phyloP scores from a whole-genome alignment of 2,888 invertebrate species.

The Linnaemya vulpina region DNA sequence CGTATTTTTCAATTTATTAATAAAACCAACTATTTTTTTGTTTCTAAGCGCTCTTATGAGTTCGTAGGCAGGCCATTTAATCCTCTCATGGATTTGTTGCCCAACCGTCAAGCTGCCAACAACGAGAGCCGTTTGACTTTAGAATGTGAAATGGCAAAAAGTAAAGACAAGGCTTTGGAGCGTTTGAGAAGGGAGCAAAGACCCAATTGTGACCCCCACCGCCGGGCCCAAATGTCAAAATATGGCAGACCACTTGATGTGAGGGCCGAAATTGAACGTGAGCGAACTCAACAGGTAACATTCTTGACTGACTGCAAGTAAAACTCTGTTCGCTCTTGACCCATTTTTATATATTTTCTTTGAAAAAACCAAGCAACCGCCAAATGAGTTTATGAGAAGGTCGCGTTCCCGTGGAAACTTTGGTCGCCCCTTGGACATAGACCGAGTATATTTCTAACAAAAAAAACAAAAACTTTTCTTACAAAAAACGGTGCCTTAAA shows the following conservation, averaged over 20 bases:
- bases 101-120: background rate
- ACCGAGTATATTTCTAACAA: background rate
- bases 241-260: background rate
- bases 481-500: background rate
- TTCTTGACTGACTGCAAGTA: background rate
- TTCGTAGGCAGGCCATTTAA: background rate
- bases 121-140: background rate
- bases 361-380: background rate
- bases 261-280: background rate
- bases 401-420: background rate
- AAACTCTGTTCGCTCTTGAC: too few species aligned
- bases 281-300: background rate
- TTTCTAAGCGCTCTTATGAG: background rate
- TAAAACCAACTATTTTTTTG: background rate
- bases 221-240: background rate
- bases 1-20: background rate
- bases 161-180: conserved; percentile 22
- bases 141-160: conserved; percentile 42
- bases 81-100: background rate
- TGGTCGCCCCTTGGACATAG: background rate
- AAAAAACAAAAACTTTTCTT: too few species aligned
- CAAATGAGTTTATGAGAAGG: background rate
- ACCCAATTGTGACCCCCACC: background rate
- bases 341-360: too few species aligned
- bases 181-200: background rate